These are phyloP conservation scores for Bufo bufo DNA, from an alignment of 2,113 vertebrate species.

Conservation along the genomic window DNA sequence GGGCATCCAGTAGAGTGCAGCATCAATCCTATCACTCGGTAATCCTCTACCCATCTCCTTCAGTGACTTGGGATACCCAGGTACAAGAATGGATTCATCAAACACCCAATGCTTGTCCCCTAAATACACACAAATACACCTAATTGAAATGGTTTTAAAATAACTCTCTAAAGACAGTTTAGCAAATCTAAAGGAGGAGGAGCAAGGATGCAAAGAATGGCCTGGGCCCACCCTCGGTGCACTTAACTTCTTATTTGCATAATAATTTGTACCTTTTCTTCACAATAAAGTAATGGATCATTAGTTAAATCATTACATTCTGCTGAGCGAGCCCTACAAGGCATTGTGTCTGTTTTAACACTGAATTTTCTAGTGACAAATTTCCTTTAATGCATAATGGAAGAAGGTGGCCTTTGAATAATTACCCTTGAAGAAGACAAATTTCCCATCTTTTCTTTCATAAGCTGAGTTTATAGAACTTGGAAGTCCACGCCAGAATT, in stretches of 20 bases:
- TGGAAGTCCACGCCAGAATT: slow-evolving; percentile 90
- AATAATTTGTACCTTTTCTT: too few relatives aligned
- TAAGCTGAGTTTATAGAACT: slow-evolving; percentile 85
- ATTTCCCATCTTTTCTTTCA: slow-evolving; percentile 86
- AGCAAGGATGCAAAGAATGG: too few relatives aligned
- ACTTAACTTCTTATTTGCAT: too few relatives aligned
- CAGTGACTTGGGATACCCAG: slow-evolving; percentile 83
- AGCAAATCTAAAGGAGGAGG: too few relatives aligned
- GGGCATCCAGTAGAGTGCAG: slow-evolving; percentile 85
- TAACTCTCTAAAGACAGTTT: neutral
- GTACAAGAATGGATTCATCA: slow-evolving; percentile 81
- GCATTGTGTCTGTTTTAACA: too few relatives aligned
- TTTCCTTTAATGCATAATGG: neutral
- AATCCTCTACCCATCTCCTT: slow-evolving; percentile 81
- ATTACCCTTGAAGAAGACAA: slow-evolving; percentile 91
- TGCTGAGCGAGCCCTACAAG: too few relatives aligned
- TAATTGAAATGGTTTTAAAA: neutral
- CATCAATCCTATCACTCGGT: slow-evolving; percentile 84
- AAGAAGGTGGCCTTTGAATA: neutral
- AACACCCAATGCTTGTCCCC: slow-evolving; percentile 89
- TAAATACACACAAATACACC: slow-evolving; percentile 59
- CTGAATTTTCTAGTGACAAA: too few relatives aligned
- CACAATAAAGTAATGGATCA: too few relatives aligned
- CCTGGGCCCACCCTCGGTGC: too few relatives aligned
- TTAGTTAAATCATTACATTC: too few relatives aligned